Conservation (phyloP, 2,113 vertebrate species). For the Xenopus borealis region DNA sequence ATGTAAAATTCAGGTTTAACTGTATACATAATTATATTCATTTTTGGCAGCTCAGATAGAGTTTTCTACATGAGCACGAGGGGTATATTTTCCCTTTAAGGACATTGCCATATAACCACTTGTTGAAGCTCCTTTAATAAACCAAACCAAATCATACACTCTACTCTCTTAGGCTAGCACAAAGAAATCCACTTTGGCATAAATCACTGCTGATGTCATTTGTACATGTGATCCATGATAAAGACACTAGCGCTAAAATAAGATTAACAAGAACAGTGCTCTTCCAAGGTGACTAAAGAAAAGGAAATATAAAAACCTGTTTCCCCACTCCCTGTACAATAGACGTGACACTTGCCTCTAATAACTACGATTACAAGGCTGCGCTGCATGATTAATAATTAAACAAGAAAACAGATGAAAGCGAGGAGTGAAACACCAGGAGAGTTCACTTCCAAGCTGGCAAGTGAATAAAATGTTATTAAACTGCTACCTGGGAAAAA, state of each 20-base stretch:
- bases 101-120: too few species aligned
- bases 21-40: too few species aligned
- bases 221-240: neutral
- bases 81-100: too few species aligned
- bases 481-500: conserved; percentile 5
- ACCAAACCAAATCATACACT: too few species aligned
- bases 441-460: conserved; percentile 11
- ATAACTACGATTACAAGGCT: conserved; percentile 3
- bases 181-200: too few species aligned
- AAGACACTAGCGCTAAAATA: neutral
- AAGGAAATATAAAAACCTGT: neutral
- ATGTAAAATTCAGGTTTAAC: too few species aligned
- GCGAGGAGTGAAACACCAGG: neutral
- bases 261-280: neutral
- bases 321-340: neutral
- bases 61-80: too few species aligned
- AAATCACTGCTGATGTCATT: too few species aligned
- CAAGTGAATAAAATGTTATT: conserved; percentile 3
- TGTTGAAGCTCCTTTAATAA: too few species aligned
- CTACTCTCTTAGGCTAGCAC: too few species aligned
- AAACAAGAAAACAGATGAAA: conserved; percentile 18
- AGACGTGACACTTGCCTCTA: conserved; percentile 1
- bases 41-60: too few species aligned
- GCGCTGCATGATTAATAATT: conserved; percentile 17
- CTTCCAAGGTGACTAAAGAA: neutral